Evolutionary conservation across 2,113 vertebrate species (phyloP), one percentile per base, ranked within the genome.

Genomic region (Pelecanoides urinatrix): DNA sequence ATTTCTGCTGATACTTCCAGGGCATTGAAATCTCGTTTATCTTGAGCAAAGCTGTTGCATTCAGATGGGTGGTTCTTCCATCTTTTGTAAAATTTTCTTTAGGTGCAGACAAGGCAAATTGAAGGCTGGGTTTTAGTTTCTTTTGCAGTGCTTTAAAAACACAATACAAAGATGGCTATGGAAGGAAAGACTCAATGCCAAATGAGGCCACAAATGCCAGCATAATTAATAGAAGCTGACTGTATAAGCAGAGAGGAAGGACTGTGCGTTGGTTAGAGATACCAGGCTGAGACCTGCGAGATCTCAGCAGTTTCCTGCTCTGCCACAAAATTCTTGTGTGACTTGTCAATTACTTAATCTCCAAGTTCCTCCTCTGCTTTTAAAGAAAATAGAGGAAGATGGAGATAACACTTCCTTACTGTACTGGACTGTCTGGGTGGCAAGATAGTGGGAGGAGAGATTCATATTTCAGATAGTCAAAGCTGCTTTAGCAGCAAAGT

Each of bases 301-400:
- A 94, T 72, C 84, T 87, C 40, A 68, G 62, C 73, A 65, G 86
- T 58, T 97, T 95, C 87, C 89, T 95, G 91, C 80, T 95, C 67
- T 85, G 63, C 89, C 84, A 90, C 85, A 76, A 79, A 70, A 59
- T 66, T 91, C 45, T 58, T 58, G n/a, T 91, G 36, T 95, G 95
- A 95, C 63, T 89, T 71, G 74, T 14, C 42, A 72, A 72, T 91
- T 82, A 50, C 77, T 91, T 95, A 50, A 94, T 92, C 76, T 90
- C 29, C 71, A 70, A 38, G 85, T 85, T 94, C 92, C 67, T 92
- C 29, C 73, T 86, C 55, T 76, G 71, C 77, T 92, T 95, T 81
- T 89, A 92, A 91, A 92, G 58, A 81, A 91, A 87, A 85, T 26
- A 91, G 36, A 85, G 81, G 85, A 91, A 85, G 90, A 38, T 87